Conservation (phyloP, 2,888 invertebrate genomes). For the Amphiduros pacificus region DNA sequence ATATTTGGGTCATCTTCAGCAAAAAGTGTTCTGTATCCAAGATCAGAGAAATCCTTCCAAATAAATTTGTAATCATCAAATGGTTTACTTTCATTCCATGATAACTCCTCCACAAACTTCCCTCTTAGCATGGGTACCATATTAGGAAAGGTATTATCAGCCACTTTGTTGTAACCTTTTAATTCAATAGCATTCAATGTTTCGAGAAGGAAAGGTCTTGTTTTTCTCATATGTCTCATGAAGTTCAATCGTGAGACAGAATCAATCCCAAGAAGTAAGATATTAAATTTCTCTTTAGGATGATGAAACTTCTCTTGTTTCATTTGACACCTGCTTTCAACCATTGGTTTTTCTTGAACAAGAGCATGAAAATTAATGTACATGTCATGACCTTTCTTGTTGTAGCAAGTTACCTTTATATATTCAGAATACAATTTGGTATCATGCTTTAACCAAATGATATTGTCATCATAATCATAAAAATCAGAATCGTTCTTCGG, state of each 20-base stretch:
- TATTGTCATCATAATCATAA: constrained; percentile 29
- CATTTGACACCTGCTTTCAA: constrained; percentile 17
- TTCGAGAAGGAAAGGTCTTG: constrained; percentile 64
- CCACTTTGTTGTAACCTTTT: constrained; percentile 89
- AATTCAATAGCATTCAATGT: constrained; percentile 75
- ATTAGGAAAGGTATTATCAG: constrained; percentile 92
- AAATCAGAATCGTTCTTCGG: constrained; percentile 25
- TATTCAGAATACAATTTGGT: constrained; percentile 40
- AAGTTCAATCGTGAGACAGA: constrained; percentile 84
- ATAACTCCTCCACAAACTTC: constrained; percentile 36
- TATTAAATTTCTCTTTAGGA: constrained; percentile 64
- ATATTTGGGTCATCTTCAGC: constrained; percentile 81
- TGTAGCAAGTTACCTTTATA: constrained; percentile 43
- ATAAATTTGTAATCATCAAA: constrained; percentile 78
- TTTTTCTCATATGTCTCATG: constrained; percentile 79
- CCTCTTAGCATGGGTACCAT: constrained; percentile 80
- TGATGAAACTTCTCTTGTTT: constrained; percentile 13
- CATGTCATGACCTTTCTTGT: constrained; percentile 32
- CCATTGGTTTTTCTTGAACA: constrained; percentile 35
- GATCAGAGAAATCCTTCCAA: constrained; percentile 77
- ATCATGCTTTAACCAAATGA: constrained; percentile 29
- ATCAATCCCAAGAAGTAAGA: constrained; percentile 82
- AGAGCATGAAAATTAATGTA: constrained; percentile 50
- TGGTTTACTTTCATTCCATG: constrained; percentile 53
- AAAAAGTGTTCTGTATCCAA: constrained; percentile 76